phyloP scores from a whole-genome alignment of 2,888 invertebrate species.

The Aproaerema taeniolella region DNA sequence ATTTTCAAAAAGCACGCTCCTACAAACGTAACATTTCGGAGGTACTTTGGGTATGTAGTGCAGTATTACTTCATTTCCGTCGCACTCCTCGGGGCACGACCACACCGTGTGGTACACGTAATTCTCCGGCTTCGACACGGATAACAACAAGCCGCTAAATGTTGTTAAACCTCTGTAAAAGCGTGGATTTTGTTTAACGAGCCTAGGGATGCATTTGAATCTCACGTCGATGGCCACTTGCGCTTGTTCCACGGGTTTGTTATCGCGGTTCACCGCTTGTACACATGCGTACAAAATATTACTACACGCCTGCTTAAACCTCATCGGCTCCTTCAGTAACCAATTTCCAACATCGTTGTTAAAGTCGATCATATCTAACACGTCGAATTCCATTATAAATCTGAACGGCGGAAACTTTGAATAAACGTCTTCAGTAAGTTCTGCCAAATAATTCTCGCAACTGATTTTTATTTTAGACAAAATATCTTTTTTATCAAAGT shows the following conservation, averaged over 20 bases:
- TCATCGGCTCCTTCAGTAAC: conserved; percentile 51
- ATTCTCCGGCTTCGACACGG: conserved; percentile 43
- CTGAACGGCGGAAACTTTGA: conserved; percentile 55
- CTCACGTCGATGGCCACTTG: conserved; percentile 50
- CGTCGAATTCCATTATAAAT: conserved; percentile 47
- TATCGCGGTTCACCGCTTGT: conserved; percentile 31
- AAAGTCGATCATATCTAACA: conserved; percentile 48
- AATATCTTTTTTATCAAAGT: conserved; percentile 49
- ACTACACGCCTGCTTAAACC: conserved; percentile 43
- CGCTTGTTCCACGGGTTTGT: conserved; percentile 30
- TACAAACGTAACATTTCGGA: conserved; percentile 55
- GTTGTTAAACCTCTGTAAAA: conserved; percentile 39
- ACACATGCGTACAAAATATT: conserved; percentile 53
- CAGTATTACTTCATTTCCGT: conserved; percentile 55
- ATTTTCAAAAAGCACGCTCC: conserved; percentile 55
- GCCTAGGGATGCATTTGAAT: conserved; percentile 43
- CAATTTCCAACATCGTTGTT: conserved; percentile 42
- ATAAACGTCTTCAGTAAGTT: conserved; percentile 35
- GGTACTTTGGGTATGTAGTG: conserved; percentile 53
- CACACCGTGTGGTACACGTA: conserved; percentile 62
- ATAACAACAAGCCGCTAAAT: conserved; percentile 45
- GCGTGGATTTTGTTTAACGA: conserved; percentile 27
- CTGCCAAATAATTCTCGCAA: conserved; percentile 40
- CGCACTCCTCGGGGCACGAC: conserved; percentile 69
- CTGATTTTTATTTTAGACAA: conserved; percentile 41